Evolutionary conservation across 1,140 invertebrate genomes (phyloP), one percentile per base, ranked within the genome.

Genomic region (Neodiprion lecontei): DNA sequence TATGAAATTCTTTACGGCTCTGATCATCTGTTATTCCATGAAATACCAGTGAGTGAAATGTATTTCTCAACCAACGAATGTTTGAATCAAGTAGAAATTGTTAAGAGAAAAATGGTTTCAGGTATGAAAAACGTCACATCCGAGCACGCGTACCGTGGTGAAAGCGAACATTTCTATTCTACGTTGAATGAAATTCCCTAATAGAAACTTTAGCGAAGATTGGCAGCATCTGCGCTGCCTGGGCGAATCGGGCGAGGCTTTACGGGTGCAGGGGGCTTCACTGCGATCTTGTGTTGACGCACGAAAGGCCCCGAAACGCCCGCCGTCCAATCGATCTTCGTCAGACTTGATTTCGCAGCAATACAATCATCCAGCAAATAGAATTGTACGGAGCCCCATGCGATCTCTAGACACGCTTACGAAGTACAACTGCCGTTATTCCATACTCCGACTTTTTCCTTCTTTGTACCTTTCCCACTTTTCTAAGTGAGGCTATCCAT

Each of bases 341-440:
- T 88, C 87, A 88, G 86, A 86, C 86, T 88, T 86, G 87, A 88
- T 88, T 88, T 88, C 85, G 86, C 81, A 87, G 83, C 85, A 84
- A 83, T 84, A 87, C 87, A 87, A 88, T 87, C 86, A 87, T 83
- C 86, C 86, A 87, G 86, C 87, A 88, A 88, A 88, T 88, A 88
- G 86, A 88, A 88, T 87, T 86, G 86, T 88, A 88, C 82, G 82
- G 81, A 78, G 80, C 81, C 81, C 82, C 76, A 79, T 70, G 74
- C 75, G 71, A 53, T 75, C 53, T 76, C 81, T 77, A 76, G 80
- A 80, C 83, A 80, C 82, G 81, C 80, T 84, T 80, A 82, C 80
- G 79, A 78, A 82, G 77, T 77, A 81, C 83, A 84, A 87, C 85
- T 84, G 86, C 79, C 28, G 28, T 40, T 40, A 40, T 5, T 40